Evolutionary conservation across 2,797 vertebrate species (phyloP).

Genomic region (Taeniopygia guttata): DNA sequence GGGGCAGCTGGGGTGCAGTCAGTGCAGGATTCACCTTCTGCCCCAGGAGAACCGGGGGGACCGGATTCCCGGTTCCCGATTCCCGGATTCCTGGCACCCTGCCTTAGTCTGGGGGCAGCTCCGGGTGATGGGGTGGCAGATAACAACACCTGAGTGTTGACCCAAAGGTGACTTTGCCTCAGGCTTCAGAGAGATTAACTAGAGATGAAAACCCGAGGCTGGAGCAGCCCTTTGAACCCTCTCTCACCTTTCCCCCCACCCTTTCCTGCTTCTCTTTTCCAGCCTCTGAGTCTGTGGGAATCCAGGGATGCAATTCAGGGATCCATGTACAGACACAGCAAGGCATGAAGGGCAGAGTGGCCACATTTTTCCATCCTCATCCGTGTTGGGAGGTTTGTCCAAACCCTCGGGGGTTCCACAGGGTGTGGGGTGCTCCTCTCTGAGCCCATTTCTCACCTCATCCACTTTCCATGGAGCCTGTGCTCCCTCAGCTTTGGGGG

Average conservation of each 20-base stretch:
- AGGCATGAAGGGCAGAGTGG: rapidly evolving
- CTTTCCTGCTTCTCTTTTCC: not conserved
- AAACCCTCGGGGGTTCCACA: not conserved
- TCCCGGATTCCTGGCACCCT: not conserved
- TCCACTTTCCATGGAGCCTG: rapidly evolving
- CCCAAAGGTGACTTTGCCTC: slow-evolving; percentile 65
- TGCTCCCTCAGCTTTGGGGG: not conserved
- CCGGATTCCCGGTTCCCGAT: not conserved
- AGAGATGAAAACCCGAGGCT: slow-evolving; percentile 33
- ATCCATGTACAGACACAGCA: not conserved
- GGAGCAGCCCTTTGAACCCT: slow-evolving; percentile 42
- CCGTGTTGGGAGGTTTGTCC: rapidly evolving
- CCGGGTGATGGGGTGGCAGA: slow-evolving; percentile 41
- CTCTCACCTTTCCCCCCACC: not conserved
- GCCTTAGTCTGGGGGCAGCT: slow-evolving; percentile 19
- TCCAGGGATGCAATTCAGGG: not conserved
- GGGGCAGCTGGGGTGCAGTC: not conserved
- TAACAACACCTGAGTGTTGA: slow-evolving; percentile 68
- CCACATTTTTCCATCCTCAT: not conserved
- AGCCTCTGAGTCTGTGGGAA: not conserved
- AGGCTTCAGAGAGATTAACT: slow-evolving; percentile 41
- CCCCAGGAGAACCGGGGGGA: not conserved
- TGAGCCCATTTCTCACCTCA: not conserved
- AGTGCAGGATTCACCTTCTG: not conserved
- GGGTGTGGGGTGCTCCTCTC: not conserved